phyloP scores from a whole-genome alignment of 1,140 invertebrate species.

The Drosophila erecta region DNA sequence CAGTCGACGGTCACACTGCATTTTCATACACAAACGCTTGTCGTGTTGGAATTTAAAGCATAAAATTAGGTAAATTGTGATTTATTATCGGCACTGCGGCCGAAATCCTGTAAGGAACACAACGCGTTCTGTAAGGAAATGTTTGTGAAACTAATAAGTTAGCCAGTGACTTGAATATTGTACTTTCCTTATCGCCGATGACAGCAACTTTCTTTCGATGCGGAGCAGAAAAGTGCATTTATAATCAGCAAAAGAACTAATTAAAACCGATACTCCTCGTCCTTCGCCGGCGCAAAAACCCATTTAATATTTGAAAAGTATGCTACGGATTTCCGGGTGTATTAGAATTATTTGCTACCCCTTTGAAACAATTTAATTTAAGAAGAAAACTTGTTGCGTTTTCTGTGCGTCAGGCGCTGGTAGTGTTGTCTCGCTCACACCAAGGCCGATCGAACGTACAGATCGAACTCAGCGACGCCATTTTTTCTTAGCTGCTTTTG shows the following conservation, averaged over 20 bases:
- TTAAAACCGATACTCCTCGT: slow-evolving; percentile 8
- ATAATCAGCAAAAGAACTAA: not conserved
- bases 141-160: no score
- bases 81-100: slow-evolving; percentile 2
- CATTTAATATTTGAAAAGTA: slow-evolving; percentile 70
- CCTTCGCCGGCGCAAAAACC: slow-evolving; percentile 22
- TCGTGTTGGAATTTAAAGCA: slow-evolving; percentile 60
- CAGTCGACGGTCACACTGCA: not conserved
- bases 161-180: not conserved
- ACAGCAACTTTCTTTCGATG: slow-evolving; percentile 15
- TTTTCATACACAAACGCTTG: slow-evolving; percentile 16
- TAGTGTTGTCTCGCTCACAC: slow-evolving; percentile 60
- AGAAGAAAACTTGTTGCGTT: slow-evolving; percentile 59
- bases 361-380: slow-evolving; percentile 61
- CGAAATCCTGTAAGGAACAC: not conserved
- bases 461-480: slow-evolving; percentile 48
- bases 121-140: not conserved
- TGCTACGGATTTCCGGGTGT: slow-evolving; percentile 64
- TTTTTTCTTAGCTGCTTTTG: slow-evolving; percentile 74
- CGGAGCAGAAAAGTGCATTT: slow-evolving; percentile 1
- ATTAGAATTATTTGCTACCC: slow-evolving; percentile 74
- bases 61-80: slow-evolving; percentile 52
- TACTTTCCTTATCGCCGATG: not conserved
- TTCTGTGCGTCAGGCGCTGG: slow-evolving; percentile 21
- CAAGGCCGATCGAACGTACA: slow-evolving; percentile 26